Evolutionary conservation across 1,140 invertebrate species (phyloP).

Genomic region (Drosophila parvula): DNA sequence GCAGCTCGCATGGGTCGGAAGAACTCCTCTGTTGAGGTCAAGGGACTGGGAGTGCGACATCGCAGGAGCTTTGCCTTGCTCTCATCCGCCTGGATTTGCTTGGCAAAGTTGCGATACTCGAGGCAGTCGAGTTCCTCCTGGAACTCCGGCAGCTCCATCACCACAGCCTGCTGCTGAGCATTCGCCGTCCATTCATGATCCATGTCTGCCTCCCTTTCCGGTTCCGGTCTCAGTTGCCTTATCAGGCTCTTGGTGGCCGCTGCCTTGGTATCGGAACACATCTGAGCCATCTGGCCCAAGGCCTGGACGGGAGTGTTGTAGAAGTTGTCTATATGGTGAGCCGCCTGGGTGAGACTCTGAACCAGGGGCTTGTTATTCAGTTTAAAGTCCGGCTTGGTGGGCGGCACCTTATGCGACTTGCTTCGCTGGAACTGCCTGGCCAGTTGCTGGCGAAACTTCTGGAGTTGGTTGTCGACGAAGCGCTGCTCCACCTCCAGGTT

Average conservation of each 20-base stretch:
- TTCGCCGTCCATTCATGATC: conserved; percentile 50
- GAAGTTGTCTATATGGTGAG: conserved; percentile 73
- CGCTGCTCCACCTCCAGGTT: conserved; percentile 77
- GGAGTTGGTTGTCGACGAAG: conserved; percentile 71
- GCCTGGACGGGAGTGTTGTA: conserved; percentile 72
- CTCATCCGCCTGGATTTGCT: conserved; percentile 66
- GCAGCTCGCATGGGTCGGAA: conserved; percentile 68
- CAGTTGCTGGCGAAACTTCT: conserved; percentile 79
- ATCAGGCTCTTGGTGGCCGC: conserved; percentile 49
- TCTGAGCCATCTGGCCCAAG: conserved; percentile 36
- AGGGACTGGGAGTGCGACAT: conserved; percentile 69
- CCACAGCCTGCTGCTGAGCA: conserved; percentile 1
- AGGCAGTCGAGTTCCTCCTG: conserved; percentile 38
- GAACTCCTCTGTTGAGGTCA: conserved; percentile 72
- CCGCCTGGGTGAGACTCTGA: conserved; percentile 63
- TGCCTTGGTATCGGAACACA: conserved; percentile 45
- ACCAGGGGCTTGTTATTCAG: conserved; percentile 62
- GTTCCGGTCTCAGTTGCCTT: conserved; percentile 41
- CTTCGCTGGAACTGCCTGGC: conserved; percentile 56
- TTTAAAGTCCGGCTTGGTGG: conserved; percentile 67
- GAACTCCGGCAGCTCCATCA: neutral
- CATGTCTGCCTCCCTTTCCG: conserved; percentile 55
- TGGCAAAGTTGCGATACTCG: conserved; percentile 67
- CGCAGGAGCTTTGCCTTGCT: conserved; percentile 49
- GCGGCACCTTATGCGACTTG: conserved; percentile 40